Conservation (phyloP, 2,113 vertebrate genomes). For the Leuciscus idus region DNA sequence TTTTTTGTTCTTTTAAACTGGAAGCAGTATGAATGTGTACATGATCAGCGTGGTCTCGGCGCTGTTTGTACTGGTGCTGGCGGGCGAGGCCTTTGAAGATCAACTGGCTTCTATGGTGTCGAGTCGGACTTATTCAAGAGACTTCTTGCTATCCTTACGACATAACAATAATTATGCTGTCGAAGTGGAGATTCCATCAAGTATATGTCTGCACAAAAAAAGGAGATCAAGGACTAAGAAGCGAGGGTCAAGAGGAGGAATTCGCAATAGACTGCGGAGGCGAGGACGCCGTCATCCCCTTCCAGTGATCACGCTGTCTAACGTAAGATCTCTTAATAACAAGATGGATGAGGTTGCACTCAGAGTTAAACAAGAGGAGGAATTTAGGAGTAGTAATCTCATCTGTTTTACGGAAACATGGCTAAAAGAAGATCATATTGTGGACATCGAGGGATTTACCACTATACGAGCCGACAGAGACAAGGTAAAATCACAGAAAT, state of each 20-base stretch:
- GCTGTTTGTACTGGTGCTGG: background rate
- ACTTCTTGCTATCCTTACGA: background rate
- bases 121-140: background rate
- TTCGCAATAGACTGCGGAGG: background rate
- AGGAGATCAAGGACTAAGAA: background rate
- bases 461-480: too few species aligned
- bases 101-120: background rate
- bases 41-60: background rate
- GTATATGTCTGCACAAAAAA: background rate
- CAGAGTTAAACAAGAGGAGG: background rate
- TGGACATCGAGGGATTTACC: background rate
- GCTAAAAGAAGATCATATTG: background rate
- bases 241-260: background rate
- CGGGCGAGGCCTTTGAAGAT: background rate
- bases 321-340: background rate
- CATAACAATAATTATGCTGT: background rate
- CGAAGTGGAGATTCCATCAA: background rate
- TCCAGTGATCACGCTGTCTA: background rate
- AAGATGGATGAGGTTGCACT: background rate
- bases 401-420: background rate
- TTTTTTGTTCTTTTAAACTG: background rate
- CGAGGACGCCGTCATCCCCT: background rate
- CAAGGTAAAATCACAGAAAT: too few species aligned
- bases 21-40: background rate
- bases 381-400: conserved; percentile 6